These are phyloP conservation scores for Steatocranus sp. DNA, from an alignment of 2,797 vertebrate species.

Conservation along the genomic window DNA sequence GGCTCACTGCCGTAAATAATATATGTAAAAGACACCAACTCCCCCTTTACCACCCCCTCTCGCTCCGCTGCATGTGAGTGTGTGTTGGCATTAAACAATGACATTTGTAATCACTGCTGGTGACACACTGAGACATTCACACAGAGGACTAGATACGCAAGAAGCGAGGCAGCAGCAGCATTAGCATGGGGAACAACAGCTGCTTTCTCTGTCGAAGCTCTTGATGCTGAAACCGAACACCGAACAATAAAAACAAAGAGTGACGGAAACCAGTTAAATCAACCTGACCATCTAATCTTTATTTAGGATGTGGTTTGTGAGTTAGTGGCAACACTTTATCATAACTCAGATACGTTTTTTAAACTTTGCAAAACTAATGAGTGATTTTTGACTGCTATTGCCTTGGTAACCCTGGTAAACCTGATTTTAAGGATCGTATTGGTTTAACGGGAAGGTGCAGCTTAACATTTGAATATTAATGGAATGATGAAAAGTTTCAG, in stretches of 20 bases:
- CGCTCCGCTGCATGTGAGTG: background rate
- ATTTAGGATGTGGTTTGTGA: background rate
- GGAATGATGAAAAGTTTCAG: background rate
- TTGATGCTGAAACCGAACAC: constrained; percentile 31
- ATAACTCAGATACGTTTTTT: background rate
- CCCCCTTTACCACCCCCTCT: background rate
- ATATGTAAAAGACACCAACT: background rate
- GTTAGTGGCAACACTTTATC: background rate
- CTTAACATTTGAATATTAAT: background rate
- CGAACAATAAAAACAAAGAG: constrained; percentile 10
- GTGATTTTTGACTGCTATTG: background rate
- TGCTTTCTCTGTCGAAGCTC: constrained; percentile 37
- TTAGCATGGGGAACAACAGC: constrained; percentile 67
- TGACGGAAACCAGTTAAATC: background rate
- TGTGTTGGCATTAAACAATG: constrained; percentile 30
- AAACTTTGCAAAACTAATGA: background rate
- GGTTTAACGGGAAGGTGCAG: background rate
- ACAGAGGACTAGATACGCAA: constrained; percentile 5
- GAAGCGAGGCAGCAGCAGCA: constrained; percentile 11
- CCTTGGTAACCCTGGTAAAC: background rate
- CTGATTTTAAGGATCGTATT: fast-evolving
- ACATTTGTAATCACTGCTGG: constrained; percentile 38
- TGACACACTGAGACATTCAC: constrained; percentile 52
- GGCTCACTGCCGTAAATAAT: background rate
- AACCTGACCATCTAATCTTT: background rate